These are phyloP conservation scores for Hypothenemus hampei DNA, from an alignment of 1,140 invertebrate species.

Conservation along the genomic window DNA sequence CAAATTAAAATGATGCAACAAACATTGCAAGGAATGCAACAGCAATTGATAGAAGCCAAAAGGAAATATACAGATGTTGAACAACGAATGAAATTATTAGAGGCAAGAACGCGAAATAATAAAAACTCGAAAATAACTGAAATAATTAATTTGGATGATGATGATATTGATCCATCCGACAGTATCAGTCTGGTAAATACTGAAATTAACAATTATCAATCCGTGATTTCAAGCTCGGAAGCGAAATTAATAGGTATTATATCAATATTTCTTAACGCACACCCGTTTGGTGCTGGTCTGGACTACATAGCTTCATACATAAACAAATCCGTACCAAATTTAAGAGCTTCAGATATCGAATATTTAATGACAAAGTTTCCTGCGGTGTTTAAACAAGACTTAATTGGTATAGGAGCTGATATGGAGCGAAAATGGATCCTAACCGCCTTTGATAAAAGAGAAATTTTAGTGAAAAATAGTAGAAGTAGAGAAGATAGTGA, in stretches of 20 bases:
- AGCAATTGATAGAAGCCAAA: slow-evolving; percentile 62
- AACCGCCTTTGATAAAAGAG: slow-evolving; percentile 53
- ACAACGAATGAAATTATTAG: slow-evolving; percentile 55
- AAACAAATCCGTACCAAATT: slow-evolving; percentile 63
- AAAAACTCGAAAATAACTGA: slow-evolving; percentile 29
- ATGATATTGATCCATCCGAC: slow-evolving; percentile 38
- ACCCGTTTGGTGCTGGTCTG: slow-evolving; percentile 79
- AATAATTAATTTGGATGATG: slow-evolving; percentile 40
- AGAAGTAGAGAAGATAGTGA: slow-evolving; percentile 1
- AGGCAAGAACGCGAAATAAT: slow-evolving; percentile 50
- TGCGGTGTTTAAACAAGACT: slow-evolving; percentile 69
- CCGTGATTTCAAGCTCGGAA: slow-evolving; percentile 42
- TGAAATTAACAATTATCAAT: slow-evolving; percentile 7
- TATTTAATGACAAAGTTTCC: slow-evolving; percentile 68
- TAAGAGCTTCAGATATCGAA: slow-evolving; percentile 68
- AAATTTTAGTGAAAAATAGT: neutral
- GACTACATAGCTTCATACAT: slow-evolving; percentile 83
- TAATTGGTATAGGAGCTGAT: slow-evolving; percentile 69
- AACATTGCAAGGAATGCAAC: slow-evolving; percentile 75
- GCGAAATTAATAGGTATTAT: slow-evolving; percentile 72
- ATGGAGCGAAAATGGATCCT: slow-evolving; percentile 75
- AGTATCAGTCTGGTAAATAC: slow-evolving; percentile 20
- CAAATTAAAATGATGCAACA: slow-evolving; percentile 70
- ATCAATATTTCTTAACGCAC: slow-evolving; percentile 79
- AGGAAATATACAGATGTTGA: slow-evolving; percentile 60